Percentiles rank a stretch among this genome's conserved stretches.
Evolutionary conservation across 2,113 vertebrate species (phyloP).

Genomic region (Alectura lathami): DNA sequence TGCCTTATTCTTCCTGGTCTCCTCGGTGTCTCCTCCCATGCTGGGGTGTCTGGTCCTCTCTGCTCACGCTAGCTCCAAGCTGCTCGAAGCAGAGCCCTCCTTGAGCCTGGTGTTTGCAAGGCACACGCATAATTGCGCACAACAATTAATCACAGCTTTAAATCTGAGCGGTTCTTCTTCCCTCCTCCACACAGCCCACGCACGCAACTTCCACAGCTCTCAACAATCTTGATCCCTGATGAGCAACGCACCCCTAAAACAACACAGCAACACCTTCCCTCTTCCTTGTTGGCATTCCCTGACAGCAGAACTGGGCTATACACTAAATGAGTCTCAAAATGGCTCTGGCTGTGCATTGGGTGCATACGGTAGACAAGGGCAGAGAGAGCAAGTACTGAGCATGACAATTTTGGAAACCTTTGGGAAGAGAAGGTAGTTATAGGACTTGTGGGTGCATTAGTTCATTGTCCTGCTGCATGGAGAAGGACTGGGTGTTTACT

Average conservation of each 20-base stretch:
- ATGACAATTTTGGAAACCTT: background rate
- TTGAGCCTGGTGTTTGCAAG: background rate
- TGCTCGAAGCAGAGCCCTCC: background rate
- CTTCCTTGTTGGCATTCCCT: background rate
- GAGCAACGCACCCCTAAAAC: background rate
- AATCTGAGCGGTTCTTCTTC: background rate
- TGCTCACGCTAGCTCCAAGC: background rate
- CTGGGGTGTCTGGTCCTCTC: background rate
- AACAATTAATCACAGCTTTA: background rate
- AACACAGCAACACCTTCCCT: background rate
- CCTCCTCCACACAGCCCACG: background rate
- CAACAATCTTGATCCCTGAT: background rate
- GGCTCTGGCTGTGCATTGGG: accelerated
- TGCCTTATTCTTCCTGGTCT: background rate
- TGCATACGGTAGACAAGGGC: background rate
- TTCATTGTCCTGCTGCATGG: background rate
- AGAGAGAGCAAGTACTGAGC: background rate
- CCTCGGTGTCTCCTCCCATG: background rate
- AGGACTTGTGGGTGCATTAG: background rate
- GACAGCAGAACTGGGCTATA: background rate
- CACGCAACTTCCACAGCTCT: background rate
- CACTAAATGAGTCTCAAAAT: background rate
- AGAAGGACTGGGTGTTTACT: background rate
- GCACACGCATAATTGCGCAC: accelerated
- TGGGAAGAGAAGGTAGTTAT: background rate